A percentile compares a stretch with the other conserved stretches of the same genome.
Evolutionary conservation across 2,888 invertebrate species (phyloP).

Genomic region (Malthinus seriepunctatus): DNA sequence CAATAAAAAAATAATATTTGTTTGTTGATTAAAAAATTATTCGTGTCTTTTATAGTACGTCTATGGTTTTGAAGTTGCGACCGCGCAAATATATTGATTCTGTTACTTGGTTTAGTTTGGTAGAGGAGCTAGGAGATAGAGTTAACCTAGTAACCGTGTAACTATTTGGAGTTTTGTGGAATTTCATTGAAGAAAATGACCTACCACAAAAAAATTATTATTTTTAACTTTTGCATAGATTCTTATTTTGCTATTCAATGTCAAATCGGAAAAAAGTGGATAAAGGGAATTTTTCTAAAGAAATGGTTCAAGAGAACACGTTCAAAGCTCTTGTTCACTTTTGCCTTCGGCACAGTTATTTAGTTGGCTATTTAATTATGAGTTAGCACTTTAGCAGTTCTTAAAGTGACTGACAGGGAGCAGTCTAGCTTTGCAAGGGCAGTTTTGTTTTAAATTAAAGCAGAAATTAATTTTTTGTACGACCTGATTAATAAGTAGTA

Average conservation of each 20-base stretch:
- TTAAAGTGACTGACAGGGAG: too few species aligned
- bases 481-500: too few species aligned
- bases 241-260: too few species aligned
- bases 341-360: not conserved
- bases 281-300: too few species aligned
- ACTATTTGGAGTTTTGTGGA: constrained; percentile 1
- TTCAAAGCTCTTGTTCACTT: not conserved
- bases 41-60: constrained; percentile 15
- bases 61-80: constrained; percentile 28
- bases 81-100: constrained; percentile 35
- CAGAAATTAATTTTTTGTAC: too few species aligned
- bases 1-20: too few species aligned
- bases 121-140: constrained; percentile 5
- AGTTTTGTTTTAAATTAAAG: too few species aligned
- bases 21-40: not conserved
- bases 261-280: too few species aligned
- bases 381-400: too few species aligned
- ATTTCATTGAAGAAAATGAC: not conserved
- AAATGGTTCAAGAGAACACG: too few species aligned
- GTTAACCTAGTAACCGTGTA: constrained; percentile 21
- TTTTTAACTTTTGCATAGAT: too few species aligned
- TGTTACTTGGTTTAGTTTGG: constrained; percentile 11
- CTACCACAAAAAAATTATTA: not conserved
- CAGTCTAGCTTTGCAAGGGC: too few species aligned
- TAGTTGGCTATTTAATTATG: not conserved